Evolutionary conservation across 2,797 vertebrate genomes (phyloP).

Genomic region (Yasuhikotakia modesta): DNA sequence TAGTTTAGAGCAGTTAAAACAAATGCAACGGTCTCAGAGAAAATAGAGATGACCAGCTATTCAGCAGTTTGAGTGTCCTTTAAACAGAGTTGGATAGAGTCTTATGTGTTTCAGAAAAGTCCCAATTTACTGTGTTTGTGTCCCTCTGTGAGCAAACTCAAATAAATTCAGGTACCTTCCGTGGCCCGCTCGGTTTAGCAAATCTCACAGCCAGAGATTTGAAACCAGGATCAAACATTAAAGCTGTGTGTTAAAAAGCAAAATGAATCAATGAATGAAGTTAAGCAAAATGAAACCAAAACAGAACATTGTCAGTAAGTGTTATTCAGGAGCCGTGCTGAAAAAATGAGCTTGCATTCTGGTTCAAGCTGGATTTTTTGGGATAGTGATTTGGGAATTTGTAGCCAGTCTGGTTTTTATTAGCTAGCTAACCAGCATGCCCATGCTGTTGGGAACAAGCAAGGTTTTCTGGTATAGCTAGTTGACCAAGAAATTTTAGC

Average conservation of each 20-base stretch:
- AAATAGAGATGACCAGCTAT: constrained; percentile 64
- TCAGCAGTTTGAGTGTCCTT: constrained; percentile 79
- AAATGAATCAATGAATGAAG: constrained; percentile 69
- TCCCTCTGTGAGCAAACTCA: not conserved
- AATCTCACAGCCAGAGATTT: constrained; percentile 66
- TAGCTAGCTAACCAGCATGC: too few species aligned
- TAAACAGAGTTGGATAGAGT: constrained; percentile 58
- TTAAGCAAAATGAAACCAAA: constrained; percentile 64
- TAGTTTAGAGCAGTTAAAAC: constrained; percentile 57
- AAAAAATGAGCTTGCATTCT: not conserved
- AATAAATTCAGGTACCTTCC: constrained; percentile 50
- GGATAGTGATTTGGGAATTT: not conserved
- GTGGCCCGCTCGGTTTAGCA: constrained; percentile 63
- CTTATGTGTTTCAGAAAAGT: constrained; percentile 33
- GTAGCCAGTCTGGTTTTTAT: not conserved
- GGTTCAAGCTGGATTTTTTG: not conserved
- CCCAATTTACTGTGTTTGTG: constrained; percentile 38
- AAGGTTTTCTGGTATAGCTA: too few species aligned
- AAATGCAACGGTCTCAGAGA: constrained; percentile 70
- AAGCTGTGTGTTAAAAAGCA: constrained; percentile 61
- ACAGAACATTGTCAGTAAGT: constrained; percentile 43
- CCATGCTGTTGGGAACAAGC: too few species aligned
- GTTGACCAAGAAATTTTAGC: too few species aligned
- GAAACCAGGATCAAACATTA: constrained; percentile 64
- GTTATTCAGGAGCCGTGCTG: constrained; percentile 34